phyloP scores from a whole-genome alignment of 2,797 vertebrate species.

The Eospalax fontanierii region DNA sequence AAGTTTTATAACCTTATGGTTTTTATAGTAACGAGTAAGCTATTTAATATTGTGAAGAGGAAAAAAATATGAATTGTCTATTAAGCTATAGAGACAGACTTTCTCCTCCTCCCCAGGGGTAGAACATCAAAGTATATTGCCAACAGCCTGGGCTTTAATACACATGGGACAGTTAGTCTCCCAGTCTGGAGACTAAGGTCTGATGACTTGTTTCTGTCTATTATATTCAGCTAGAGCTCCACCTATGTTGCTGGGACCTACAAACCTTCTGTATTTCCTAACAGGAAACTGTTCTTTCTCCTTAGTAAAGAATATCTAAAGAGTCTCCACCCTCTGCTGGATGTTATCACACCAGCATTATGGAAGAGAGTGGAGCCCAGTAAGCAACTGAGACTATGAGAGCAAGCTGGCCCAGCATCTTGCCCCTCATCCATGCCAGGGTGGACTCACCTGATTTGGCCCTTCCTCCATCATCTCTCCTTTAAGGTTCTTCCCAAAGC shows the following conservation, averaged over 20 bases:
- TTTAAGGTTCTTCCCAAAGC: not conserved
- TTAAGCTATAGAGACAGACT: not conserved
- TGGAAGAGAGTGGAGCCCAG: not conserved
- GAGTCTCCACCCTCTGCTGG: conserved; percentile 54
- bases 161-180: too few relatives aligned
- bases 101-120: not conserved
- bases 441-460: not conserved
- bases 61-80: not conserved
- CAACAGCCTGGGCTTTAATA: not conserved
- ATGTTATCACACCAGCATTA: conserved; percentile 43
- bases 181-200: not conserved
- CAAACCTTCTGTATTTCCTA: not conserved
- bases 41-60: conserved; percentile 28
- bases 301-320: conserved; percentile 54
- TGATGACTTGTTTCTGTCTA: conserved; percentile 25
- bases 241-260: not conserved
- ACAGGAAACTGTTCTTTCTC: conserved; percentile 68
- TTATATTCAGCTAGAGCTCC: not conserved
- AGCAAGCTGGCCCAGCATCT: not conserved
- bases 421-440: not conserved
- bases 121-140: not conserved
- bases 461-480: not conserved
- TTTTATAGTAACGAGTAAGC: not conserved
- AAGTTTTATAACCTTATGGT: not conserved
- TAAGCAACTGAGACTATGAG: not conserved